Base-by-base conservation (phyloP, 1,140 invertebrate genomes). In the Eurosta solidaginis region DNA sequence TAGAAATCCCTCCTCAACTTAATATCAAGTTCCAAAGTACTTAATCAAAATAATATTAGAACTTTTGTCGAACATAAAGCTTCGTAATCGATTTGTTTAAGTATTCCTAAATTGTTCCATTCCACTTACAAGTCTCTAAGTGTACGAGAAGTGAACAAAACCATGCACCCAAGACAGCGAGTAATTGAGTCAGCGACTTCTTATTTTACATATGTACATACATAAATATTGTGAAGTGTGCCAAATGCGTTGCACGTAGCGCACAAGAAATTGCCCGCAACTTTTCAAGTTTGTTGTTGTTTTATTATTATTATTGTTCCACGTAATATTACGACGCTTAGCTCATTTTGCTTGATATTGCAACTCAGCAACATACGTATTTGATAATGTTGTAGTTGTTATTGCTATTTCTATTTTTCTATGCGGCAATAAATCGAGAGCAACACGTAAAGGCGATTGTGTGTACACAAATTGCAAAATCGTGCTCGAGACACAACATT, bases 391-490 rank as follows among this genome's bases (percentile, higher is more conserved):
- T 74, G 33, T 74, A 45, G 44, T 22, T 68, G n/a, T 68, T 63
- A 22, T 27, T 52, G 33, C 27, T 76, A 36, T 25, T 49, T 40
- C 36, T 76, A 22, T 44, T 49, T 40, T 42, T 49, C 29, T 76
- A 40, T 76, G 49, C 45, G 36, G 45, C 29, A 76, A 76, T 52
- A 76, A 76, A 76, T 76, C 49, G 74, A n/a, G 45, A 50, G 45
- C 49, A 52, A 49, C 49, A 76, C 33, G 49, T 33, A 52, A 54
- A 76, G 75, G 20, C 75, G 50, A 52, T 52, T 76, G 75, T 52
- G 50, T 76, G 45, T 68, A 68, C 59, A 68, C 59, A 68, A 68
- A 68, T 68, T 68, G 59, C 59, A 68, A 68, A 68, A 68, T 68
- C 59, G 59, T 68, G 59, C 59, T 68, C 59, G 59, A 68, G 33